A percentile compares a stretch with the other conserved stretches of the same genome.
Conservation (phyloP, 2,113 vertebrate genomes). For the Butorides virescens region DNA sequence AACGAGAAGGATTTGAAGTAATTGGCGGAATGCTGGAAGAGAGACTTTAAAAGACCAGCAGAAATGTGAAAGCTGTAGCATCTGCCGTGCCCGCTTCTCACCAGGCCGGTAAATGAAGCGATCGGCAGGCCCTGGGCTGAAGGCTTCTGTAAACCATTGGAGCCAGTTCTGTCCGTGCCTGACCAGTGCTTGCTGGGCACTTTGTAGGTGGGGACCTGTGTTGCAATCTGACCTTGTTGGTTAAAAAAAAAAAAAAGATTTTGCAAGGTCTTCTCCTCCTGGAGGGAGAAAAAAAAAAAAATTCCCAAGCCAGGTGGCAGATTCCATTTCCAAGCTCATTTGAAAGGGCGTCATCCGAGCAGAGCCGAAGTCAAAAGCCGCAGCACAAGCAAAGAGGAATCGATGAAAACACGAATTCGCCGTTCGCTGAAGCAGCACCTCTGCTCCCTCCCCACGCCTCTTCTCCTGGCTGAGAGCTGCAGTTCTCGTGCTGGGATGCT, state of each 20-base stretch:
- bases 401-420: background rate
- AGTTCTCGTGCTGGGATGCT: background rate
- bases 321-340: background rate
- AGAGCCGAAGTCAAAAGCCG: background rate
- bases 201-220: background rate
- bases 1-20: background rate
- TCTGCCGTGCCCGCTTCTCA: rapidly evolving
- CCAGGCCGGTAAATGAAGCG: no score
- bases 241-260: background rate
- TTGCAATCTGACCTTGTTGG: background rate
- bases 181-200: background rate
- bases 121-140: background rate
- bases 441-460: rapidly evolving
- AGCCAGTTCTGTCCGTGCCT: background rate
- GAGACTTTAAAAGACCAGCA: background rate
- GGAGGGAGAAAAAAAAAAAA: background rate
- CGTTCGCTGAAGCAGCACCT: rapidly evolving
- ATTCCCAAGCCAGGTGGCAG: no score
- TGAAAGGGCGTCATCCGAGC: background rate
- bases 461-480: background rate
- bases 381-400: background rate
- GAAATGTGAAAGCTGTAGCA: background rate
- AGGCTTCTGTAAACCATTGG: background rate
- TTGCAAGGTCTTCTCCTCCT: background rate
- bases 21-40: background rate